These are phyloP conservation scores for Takifugu ocellatus DNA, from an alignment of 2,797 vertebrate genomes.

Conservation along the genomic window DNA sequence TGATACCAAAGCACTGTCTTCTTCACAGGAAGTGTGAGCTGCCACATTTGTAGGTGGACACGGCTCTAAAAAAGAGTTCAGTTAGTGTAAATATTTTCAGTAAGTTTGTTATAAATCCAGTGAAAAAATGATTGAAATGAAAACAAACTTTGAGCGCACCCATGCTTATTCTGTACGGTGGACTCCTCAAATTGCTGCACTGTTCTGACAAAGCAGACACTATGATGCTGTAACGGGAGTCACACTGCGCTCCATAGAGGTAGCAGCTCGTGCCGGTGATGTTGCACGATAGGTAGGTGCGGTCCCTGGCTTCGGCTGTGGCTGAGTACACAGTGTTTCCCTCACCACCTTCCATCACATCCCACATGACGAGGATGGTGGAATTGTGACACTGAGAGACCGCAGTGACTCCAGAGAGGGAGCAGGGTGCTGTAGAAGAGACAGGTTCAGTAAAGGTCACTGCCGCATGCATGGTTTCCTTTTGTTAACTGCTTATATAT, in stretches of 20 bases:
- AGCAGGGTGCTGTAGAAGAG: constrained; percentile 62
- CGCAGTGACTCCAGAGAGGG: constrained; percentile 56
- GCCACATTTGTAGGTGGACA: constrained; percentile 56
- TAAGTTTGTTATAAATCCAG: not conserved
- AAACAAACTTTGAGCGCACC: constrained; percentile 32
- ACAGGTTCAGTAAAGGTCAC: not conserved
- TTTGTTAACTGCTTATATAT: not conserved
- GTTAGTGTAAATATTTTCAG: not conserved
- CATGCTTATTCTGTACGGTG: constrained; percentile 66
- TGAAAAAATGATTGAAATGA: not conserved
- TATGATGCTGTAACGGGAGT: constrained; percentile 64
- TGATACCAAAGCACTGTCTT: constrained; percentile 50
- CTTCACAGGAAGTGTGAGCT: constrained; percentile 40
- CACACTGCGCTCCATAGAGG: constrained; percentile 60
- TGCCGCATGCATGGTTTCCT: accelerated
- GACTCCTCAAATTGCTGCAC: constrained; percentile 67
- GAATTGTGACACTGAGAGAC: constrained; percentile 58
- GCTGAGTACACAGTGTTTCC: constrained; percentile 49
- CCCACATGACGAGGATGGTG: constrained; percentile 66
- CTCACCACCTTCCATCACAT: constrained; percentile 20
- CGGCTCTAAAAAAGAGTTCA: constrained; percentile 51
- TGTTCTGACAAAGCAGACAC: constrained; percentile 59
- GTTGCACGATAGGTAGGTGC: constrained; percentile 61
- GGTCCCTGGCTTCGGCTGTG: constrained; percentile 61
- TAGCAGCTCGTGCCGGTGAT: constrained; percentile 59